These are phyloP conservation scores for Drosophila quadrilineata DNA, from an alignment of 1,140 invertebrate genomes.

Conservation along the genomic window DNA sequence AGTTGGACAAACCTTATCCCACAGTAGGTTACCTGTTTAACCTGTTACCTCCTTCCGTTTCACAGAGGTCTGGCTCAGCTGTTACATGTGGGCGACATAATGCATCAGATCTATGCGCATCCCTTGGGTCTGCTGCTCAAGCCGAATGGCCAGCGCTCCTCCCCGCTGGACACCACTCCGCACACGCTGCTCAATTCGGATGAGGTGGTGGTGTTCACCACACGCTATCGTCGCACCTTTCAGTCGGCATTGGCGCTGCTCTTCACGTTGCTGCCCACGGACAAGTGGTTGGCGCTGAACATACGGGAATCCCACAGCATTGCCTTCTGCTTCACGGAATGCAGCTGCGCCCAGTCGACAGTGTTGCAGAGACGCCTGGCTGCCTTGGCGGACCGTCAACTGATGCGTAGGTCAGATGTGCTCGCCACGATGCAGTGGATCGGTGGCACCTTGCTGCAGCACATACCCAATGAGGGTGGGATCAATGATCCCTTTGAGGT, in stretches of 20 bases:
- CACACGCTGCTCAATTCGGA: constrained; percentile 81
- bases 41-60: neutral
- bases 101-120: constrained; percentile 87
- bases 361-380: constrained; percentile 53
- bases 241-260: constrained; percentile 92
- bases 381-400: constrained; percentile 42
- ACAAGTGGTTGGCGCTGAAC: constrained; percentile 76
- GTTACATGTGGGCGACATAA: constrained; percentile 87
- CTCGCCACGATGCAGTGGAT: constrained; percentile 83
- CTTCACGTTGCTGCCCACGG: constrained; percentile 87
- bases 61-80: constrained; percentile 86
- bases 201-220: constrained; percentile 89
- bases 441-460: constrained; percentile 85
- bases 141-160: constrained; percentile 26
- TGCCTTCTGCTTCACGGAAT: constrained; percentile 92
- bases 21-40: neutral
- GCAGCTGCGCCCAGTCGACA: constrained; percentile 89
- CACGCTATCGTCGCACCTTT: constrained; percentile 92
- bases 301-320: constrained; percentile 89
- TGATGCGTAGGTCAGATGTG: constrained; percentile 84
- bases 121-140: constrained; percentile 82
- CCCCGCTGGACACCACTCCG: constrained; percentile 59
- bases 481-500: constrained; percentile 86
- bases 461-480: constrained; percentile 82
- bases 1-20: constrained; percentile 27